These are phyloP conservation scores for Tachyglossus aculeatus DNA, from an alignment of 2,797 vertebrate genomes.

Conservation along the genomic window DNA sequence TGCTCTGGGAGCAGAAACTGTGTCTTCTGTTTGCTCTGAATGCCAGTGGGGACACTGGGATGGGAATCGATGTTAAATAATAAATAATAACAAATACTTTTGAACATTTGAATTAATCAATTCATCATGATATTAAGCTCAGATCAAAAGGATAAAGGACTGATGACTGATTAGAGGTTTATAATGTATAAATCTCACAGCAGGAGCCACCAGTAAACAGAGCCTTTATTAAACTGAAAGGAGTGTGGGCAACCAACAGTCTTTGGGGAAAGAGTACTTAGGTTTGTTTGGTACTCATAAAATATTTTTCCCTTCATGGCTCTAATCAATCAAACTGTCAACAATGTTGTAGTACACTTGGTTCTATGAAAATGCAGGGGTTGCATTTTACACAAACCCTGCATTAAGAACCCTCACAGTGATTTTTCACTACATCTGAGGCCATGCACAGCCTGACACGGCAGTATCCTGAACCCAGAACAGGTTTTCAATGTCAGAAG, in stretches of 20 bases:
- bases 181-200: slow-evolving; percentile 55
- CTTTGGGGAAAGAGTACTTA: slow-evolving; percentile 50
- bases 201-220: slow-evolving; percentile 47
- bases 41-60: slow-evolving; percentile 12
- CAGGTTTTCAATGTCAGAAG: too few relatives aligned
- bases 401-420: too few relatives aligned
- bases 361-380: slow-evolving; percentile 34
- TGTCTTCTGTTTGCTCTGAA: slow-evolving; percentile 40
- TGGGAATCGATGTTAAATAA: slow-evolving; percentile 62
- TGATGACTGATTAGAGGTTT: slow-evolving; percentile 53
- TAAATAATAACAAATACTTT: slow-evolving; percentile 65
- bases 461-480: too few relatives aligned
- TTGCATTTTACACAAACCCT: slow-evolving; percentile 7
- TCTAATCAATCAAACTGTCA: slow-evolving; percentile 10
- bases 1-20: neutral
- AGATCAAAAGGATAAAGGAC: slow-evolving; percentile 62
- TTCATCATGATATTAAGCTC: slow-evolving; percentile 61
- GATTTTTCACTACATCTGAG: too few relatives aligned
- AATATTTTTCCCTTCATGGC: slow-evolving; percentile 24
- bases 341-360: slow-evolving; percentile 7
- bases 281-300: slow-evolving; percentile 27
- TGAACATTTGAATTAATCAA: slow-evolving; percentile 59
- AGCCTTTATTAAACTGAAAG: slow-evolving; percentile 56
- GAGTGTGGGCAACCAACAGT: slow-evolving; percentile 45
- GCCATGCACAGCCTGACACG: too few relatives aligned